phyloP scores from a whole-genome alignment of 2,113 vertebrate genomes.

The Setophaga kirtlandii region DNA sequence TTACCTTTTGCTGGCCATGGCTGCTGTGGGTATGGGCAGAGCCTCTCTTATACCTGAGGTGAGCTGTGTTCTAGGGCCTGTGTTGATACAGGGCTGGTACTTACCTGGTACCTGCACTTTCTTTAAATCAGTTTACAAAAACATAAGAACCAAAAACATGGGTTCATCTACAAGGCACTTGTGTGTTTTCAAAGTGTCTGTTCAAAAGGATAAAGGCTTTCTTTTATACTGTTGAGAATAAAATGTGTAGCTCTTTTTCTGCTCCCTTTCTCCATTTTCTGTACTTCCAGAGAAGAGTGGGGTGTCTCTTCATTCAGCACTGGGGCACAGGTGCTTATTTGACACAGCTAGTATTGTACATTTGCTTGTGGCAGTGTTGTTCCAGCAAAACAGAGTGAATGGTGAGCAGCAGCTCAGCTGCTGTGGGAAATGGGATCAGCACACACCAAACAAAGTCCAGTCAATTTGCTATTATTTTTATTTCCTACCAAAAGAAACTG shows the following conservation, averaged over 20 bases:
- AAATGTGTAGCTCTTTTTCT: accelerated
- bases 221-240: neutral
- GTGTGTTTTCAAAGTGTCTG: neutral
- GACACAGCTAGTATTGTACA: neutral
- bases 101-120: neutral
- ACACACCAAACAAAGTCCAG: neutral
- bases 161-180: neutral
- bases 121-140: neutral
- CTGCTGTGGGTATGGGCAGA: neutral
- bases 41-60: neutral
- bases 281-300: accelerated
- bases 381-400: accelerated
- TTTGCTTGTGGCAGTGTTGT: neutral
- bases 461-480: constrained; percentile 5
- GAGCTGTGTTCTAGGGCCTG: neutral
- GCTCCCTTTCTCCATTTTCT: neutral
- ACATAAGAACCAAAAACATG: accelerated
- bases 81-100: accelerated
- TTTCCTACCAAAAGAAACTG: constrained; percentile 50
- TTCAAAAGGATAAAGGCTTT: neutral
- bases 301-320: neutral
- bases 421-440: accelerated
- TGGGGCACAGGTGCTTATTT: neutral
- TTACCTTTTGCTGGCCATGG: neutral
- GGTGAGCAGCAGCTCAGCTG: neutral